These are phyloP conservation scores for Pseudorasbora parva DNA, from an alignment of 2,113 vertebrate genomes.

Conservation along the genomic window DNA sequence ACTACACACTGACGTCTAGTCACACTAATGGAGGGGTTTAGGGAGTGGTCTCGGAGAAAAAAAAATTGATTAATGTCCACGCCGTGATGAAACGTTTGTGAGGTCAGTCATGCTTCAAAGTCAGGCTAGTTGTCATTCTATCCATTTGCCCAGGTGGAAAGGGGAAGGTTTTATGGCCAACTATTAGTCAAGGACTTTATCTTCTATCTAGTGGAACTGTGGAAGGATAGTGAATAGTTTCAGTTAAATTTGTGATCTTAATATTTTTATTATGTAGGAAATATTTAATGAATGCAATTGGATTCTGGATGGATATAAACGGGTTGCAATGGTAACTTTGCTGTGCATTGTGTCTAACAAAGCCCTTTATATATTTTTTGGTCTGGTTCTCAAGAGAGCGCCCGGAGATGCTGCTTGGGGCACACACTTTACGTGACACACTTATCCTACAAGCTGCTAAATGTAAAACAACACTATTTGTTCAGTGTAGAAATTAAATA, in stretches of 20 bases:
- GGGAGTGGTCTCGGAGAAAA: neutral
- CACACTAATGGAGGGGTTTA: neutral
- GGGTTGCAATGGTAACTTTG: neutral
- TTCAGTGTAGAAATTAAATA: too few relatives aligned
- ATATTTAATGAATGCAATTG: neutral
- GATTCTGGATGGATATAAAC: neutral
- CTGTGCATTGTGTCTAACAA: neutral
- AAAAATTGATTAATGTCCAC: neutral
- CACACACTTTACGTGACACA: too few relatives aligned
- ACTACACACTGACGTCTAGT: neutral
- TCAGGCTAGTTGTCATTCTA: neutral
- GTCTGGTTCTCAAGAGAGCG: too few relatives aligned
- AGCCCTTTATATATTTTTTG: too few relatives aligned
- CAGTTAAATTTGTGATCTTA: neutral
- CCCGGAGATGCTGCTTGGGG: too few relatives aligned
- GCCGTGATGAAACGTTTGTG: constrained; percentile 3
- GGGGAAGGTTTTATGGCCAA: neutral
- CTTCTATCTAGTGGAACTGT: too few relatives aligned
- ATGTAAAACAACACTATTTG: too few relatives aligned
- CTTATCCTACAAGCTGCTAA: too few relatives aligned
- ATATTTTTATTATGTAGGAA: neutral
- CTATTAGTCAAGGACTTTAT: constrained; percentile 10
- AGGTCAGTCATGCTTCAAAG: neutral
- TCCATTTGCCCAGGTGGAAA: constrained; percentile 1
- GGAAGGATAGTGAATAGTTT: neutral